Conservation (phyloP, 2,113 vertebrate species). For the Leptodactylus fuscus region DNA sequence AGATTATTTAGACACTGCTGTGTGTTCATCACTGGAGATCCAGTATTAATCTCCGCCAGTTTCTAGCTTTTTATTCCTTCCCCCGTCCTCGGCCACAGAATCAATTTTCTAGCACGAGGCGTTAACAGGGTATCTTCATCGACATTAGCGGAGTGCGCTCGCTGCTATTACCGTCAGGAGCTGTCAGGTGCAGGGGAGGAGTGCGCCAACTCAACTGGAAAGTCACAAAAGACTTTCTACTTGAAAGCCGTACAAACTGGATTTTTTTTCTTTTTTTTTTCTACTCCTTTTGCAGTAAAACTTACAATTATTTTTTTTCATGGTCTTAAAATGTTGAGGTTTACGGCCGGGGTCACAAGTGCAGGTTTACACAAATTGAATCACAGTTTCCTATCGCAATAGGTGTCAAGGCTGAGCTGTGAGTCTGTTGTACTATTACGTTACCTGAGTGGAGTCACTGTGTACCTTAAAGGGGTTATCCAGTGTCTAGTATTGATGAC, state of each 20-base stretch:
- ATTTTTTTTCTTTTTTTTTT: neutral
- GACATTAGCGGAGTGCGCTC: neutral
- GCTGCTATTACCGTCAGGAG: too few relatives aligned
- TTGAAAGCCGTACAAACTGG: neutral
- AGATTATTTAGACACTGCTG: slow-evolving; percentile 3
- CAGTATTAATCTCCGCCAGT: neutral
- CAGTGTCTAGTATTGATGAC: too few relatives aligned
- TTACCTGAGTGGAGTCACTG: too few relatives aligned
- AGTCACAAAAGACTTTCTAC: slow-evolving; percentile 1
- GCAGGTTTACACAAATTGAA: neutral
- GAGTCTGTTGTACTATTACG: neutral
- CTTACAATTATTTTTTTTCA: neutral
- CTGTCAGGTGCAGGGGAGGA: neutral
- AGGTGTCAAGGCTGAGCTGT: neutral
- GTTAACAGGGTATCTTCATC: neutral
- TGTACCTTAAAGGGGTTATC: too few relatives aligned
- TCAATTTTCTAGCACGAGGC: neutral
- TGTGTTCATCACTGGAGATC: neutral
- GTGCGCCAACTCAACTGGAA: neutral
- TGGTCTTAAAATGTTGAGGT: neutral
- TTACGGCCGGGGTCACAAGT: neutral
- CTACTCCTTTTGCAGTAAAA: neutral
- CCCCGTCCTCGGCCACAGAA: neutral
- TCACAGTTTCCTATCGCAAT: neutral
- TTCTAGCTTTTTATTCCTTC: neutral